Percentiles rank a stretch among this genome's conserved stretches.
These are phyloP conservation scores for Enhydra lutris DNA, from an alignment of 2,113 vertebrate species.

Conservation along the genomic window DNA sequence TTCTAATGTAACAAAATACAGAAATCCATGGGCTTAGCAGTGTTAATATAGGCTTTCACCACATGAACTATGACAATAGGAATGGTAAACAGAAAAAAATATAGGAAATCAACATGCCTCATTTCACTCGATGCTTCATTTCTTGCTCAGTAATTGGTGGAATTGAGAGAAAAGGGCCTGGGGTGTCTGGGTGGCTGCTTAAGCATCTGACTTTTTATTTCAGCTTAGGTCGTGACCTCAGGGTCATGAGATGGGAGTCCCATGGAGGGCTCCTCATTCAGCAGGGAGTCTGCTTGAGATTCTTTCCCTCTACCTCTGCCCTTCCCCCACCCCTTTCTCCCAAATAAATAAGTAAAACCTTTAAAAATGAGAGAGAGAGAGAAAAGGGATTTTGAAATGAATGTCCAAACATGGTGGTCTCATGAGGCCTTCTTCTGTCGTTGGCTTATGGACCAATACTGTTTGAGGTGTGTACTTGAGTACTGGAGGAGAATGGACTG, in stretches of 20 bases:
- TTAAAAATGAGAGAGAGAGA: neutral
- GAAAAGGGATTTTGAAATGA: slow-evolving; percentile 29
- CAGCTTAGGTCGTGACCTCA: neutral
- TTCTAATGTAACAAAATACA: slow-evolving; percentile 53
- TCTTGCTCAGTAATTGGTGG: slow-evolving; percentile 50
- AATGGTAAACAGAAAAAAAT: neutral
- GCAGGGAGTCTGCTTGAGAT: neutral
- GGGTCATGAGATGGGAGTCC: neutral
- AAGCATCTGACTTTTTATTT: neutral
- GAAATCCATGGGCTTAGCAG: slow-evolving; percentile 41
- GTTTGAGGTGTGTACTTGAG: neutral
- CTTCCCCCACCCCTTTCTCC: rapidly evolving
- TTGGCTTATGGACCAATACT: neutral
- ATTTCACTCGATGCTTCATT: slow-evolving; percentile 49
- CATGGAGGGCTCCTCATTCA: neutral
- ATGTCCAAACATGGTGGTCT: neutral
- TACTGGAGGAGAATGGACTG: slow-evolving; percentile 11
- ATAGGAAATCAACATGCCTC: slow-evolving; percentile 43
- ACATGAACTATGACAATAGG: neutral
- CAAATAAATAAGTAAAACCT: neutral
- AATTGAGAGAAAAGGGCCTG: neutral
- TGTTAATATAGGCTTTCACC: neutral
- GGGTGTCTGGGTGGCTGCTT: neutral
- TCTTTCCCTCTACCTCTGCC: neutral
- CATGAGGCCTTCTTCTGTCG: neutral